Percentiles rank a stretch among this genome's conserved stretches.
These are phyloP conservation scores for Mycteria americana DNA, from an alignment of 2,797 vertebrate species.

Conservation along the genomic window DNA sequence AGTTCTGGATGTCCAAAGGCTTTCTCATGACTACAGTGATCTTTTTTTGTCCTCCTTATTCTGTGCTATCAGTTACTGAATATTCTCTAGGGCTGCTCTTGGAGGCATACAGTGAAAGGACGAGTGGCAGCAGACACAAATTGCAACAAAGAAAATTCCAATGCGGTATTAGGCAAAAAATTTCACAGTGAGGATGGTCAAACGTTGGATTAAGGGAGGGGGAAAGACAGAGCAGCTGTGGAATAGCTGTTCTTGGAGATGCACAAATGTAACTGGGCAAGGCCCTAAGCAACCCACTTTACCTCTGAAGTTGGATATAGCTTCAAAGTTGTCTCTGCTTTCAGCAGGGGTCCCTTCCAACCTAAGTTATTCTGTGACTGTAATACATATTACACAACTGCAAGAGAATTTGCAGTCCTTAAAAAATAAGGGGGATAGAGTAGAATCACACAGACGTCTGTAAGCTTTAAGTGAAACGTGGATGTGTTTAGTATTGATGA, in stretches of 20 bases:
- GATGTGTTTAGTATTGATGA: neutral
- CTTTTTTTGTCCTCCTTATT: neutral
- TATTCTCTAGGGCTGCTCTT: neutral
- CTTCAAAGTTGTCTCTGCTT: neutral
- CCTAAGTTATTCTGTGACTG: neutral
- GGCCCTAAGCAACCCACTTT: neutral
- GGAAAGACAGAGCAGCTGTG: neutral
- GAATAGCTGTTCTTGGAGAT: neutral
- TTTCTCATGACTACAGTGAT: fast-evolving
- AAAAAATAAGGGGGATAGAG: neutral
- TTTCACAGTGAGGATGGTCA: neutral
- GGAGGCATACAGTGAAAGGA: neutral
- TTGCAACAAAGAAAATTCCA: neutral
- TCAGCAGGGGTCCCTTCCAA: neutral
- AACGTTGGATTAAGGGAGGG: neutral
- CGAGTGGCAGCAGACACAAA: neutral
- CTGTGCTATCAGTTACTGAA: neutral
- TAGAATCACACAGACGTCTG: neutral
- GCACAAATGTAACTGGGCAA: neutral
- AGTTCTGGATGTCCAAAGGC: neutral
- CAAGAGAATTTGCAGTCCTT: neutral
- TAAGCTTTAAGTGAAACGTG: neutral
- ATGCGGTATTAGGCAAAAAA: neutral
- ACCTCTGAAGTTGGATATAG: neutral
- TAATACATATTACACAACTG: neutral